Evolutionary conservation across 2,888 invertebrate species (phyloP).

Genomic region (Cheilosia variabilis): DNA sequence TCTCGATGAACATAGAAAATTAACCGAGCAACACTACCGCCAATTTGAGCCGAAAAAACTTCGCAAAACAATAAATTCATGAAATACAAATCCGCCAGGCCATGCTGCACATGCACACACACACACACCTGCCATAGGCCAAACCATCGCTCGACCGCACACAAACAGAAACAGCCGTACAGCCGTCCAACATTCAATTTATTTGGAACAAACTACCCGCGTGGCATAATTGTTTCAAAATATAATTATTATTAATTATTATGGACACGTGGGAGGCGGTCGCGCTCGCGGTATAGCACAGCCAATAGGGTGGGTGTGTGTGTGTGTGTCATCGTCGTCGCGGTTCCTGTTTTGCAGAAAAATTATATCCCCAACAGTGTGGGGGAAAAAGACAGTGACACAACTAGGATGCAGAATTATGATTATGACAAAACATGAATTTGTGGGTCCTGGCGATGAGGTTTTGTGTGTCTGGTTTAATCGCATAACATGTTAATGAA

Average conservation of each 20-base stretch:
- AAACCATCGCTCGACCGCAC: slow-evolving; percentile 32
- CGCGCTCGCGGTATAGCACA: background rate
- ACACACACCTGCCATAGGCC: no score
- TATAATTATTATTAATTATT: slow-evolving; percentile 75
- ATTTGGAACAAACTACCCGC: slow-evolving; percentile 70
- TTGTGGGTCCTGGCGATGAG: slow-evolving; percentile 76
- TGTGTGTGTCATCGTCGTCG: slow-evolving; percentile 59
- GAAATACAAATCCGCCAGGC: slow-evolving; percentile 63
- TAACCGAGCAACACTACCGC: slow-evolving; percentile 69
- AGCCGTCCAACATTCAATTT: slow-evolving; percentile 72
- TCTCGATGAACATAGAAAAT: slow-evolving; percentile 64
- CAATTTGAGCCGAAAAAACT: slow-evolving; percentile 44
- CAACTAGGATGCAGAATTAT: slow-evolving; percentile 77
- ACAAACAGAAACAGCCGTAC: slow-evolving; percentile 63
- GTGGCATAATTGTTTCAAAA: slow-evolving; percentile 75
- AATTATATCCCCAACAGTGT: slow-evolving; percentile 27
- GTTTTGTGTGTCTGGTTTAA: slow-evolving; percentile 77
- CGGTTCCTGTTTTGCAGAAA: slow-evolving; percentile 55
- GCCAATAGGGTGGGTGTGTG: background rate
- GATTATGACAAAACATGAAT: slow-evolving; percentile 80
- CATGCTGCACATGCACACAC: no score
- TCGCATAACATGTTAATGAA: slow-evolving; percentile 81
- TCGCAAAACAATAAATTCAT: slow-evolving; percentile 62
- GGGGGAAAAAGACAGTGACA: slow-evolving; percentile 60
- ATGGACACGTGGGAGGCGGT: slow-evolving; percentile 48